Percentiles rank a stretch among this genome's conserved stretches.
Conservation (phyloP, 64 coral and sea anemone species). For the Dendronephthya gigantea region DNA sequence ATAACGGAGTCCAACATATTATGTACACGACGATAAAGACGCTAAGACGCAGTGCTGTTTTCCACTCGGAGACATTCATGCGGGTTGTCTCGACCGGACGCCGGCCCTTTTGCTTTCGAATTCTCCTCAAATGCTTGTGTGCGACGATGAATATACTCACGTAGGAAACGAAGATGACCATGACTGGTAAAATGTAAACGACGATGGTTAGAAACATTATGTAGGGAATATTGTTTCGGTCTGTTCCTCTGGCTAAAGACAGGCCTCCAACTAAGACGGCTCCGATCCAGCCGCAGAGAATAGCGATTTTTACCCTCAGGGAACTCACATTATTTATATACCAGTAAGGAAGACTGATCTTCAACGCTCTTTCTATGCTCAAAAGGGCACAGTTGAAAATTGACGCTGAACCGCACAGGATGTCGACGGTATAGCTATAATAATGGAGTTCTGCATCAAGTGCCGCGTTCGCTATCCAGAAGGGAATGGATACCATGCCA, state of each 20-base stretch:
- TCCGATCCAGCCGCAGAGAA: neutral
- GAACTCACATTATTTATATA: neutral
- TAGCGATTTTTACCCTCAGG: neutral
- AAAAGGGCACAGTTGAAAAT: neutral
- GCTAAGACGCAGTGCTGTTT: slow-evolving; percentile 7
- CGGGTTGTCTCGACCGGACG: neutral
- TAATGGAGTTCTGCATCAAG: neutral
- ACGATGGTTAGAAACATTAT: neutral
- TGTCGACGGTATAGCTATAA: neutral
- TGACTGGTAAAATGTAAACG: neutral
- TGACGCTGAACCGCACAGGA: neutral
- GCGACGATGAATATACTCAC: neutral
- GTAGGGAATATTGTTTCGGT: neutral
- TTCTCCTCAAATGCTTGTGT: neutral
- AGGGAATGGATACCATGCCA: neutral
- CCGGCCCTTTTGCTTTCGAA: neutral
- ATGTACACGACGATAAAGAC: neutral
- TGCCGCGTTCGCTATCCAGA: neutral
- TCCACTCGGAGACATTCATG: neutral
- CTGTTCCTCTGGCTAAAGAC: neutral
- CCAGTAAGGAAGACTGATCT: neutral
- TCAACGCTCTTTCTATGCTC: neutral
- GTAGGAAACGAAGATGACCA: neutral
- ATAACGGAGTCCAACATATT: neutral
- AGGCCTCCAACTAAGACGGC: neutral